Conservation (phyloP, 2,113 vertebrate genomes). For the Eptatretus burgeri region DNA sequence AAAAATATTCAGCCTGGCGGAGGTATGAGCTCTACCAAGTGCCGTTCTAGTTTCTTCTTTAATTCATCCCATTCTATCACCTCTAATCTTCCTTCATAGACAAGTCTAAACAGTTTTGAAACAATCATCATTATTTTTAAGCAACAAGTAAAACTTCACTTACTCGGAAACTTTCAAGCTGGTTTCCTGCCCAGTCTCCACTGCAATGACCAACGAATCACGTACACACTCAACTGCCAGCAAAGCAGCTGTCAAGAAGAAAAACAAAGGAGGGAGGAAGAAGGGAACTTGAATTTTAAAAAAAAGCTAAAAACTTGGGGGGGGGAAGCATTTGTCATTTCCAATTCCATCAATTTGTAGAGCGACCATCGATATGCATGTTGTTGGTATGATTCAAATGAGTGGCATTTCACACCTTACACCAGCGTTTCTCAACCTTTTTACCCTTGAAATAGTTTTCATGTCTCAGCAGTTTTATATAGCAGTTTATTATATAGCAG, state of each 20-base stretch:
- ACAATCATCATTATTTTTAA: slow-evolving; percentile 10
- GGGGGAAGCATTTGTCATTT: neutral
- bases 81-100: too few species aligned
- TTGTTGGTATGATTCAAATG: too few species aligned
- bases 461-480: too few species aligned
- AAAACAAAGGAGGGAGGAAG: slow-evolving; percentile 1
- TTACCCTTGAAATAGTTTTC: too few species aligned
- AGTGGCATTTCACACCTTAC: too few species aligned
- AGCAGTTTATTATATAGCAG: too few species aligned
- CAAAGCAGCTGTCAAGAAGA: slow-evolving; percentile 29
- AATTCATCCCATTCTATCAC: too few species aligned
- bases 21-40: too few species aligned
- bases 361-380: neutral
- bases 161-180: slow-evolving; percentile 53
- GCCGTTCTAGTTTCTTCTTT: too few species aligned
- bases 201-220: slow-evolving; percentile 29
- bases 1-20: too few species aligned
- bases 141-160: slow-evolving; percentile 18
- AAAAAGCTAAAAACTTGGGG: neutral
- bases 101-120: too few species aligned
- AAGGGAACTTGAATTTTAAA: neutral
- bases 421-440: too few species aligned
- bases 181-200: slow-evolving; percentile 68
- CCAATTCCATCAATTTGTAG: neutral
- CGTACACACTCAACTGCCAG: slow-evolving; percentile 58